Percentiles rank a stretch among this genome's conserved stretches.
These are phyloP conservation scores for Hycleus phaleratus DNA, from an alignment of 1,140 invertebrate genomes.

Conservation along the genomic window DNA sequence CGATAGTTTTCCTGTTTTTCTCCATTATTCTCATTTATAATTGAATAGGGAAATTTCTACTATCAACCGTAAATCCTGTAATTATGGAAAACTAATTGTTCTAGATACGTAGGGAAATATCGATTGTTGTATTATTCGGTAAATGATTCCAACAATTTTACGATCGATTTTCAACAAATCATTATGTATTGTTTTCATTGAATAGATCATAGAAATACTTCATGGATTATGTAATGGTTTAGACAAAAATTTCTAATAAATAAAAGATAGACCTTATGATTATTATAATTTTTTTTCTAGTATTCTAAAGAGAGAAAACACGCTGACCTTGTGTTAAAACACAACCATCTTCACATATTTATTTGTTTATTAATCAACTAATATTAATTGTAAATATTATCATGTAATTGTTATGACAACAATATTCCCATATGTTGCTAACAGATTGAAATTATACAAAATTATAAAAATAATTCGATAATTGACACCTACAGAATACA, in stretches of 20 bases:
- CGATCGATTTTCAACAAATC: too few species aligned
- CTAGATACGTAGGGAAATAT: neutral
- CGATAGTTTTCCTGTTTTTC: neutral
- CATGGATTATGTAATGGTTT: too few species aligned
- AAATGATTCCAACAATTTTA: too few species aligned
- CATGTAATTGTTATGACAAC: too few species aligned
- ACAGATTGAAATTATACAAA: too few species aligned
- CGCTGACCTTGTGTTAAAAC: neutral
- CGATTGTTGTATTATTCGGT: too few species aligned
- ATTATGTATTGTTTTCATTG: too few species aligned
- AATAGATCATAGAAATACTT: too few species aligned
- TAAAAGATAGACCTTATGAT: neutral
- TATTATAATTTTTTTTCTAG: neutral
- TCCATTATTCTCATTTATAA: neutral
- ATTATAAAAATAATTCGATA: too few species aligned
- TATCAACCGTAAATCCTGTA: constrained; percentile 14
- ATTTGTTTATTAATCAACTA: neutral
- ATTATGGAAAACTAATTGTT: neutral
- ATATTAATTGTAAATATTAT: too few species aligned
- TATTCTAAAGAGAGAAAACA: neutral
- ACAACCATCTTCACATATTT: neutral
- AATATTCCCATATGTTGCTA: too few species aligned
- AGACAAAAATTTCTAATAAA: too few species aligned
- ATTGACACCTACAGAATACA: neutral
- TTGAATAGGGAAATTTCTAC: constrained; percentile 4